Conservation (phyloP, 1,140 invertebrate genomes). For the Platyura marginata region DNA sequence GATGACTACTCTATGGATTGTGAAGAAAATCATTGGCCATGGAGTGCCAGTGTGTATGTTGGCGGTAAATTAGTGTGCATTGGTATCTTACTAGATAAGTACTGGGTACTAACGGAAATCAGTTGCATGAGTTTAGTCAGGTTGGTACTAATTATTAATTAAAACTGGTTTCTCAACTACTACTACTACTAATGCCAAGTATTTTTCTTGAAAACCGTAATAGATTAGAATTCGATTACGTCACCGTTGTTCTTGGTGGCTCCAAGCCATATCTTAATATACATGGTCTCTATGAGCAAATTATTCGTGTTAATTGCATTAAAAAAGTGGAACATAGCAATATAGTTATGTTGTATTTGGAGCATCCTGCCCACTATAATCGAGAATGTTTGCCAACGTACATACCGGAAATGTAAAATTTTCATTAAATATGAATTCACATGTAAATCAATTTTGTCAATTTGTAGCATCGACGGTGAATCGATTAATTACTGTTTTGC, state of each 20-base stretch:
- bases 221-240: constrained; percentile 37
- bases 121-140: constrained; percentile 30
- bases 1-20: not conserved
- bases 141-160: constrained; percentile 21
- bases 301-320: constrained; percentile 31
- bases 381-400: constrained; percentile 41
- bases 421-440: not conserved
- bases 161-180: constrained; percentile 4
- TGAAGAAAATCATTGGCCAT: constrained; percentile 30
- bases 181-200: constrained; percentile 3
- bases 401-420: not conserved
- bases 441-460: not conserved
- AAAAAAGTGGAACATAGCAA: constrained; percentile 25
- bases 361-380: constrained; percentile 29
- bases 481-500: not conserved
- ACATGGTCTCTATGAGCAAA: constrained; percentile 47
- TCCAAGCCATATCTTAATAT: constrained; percentile 31
- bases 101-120: constrained; percentile 40
- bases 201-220: constrained; percentile 8
- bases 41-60: constrained; percentile 44
- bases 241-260: constrained; percentile 44
- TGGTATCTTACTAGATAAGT: constrained; percentile 38
- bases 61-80: constrained; percentile 44
- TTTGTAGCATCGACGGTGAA: not conserved
- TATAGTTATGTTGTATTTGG: constrained; percentile 36